Evolutionary conservation across 2,888 invertebrate species (phyloP), one percentile per base, ranked within the genome.

Genomic region (Pycnomerus fuliginosus): DNA sequence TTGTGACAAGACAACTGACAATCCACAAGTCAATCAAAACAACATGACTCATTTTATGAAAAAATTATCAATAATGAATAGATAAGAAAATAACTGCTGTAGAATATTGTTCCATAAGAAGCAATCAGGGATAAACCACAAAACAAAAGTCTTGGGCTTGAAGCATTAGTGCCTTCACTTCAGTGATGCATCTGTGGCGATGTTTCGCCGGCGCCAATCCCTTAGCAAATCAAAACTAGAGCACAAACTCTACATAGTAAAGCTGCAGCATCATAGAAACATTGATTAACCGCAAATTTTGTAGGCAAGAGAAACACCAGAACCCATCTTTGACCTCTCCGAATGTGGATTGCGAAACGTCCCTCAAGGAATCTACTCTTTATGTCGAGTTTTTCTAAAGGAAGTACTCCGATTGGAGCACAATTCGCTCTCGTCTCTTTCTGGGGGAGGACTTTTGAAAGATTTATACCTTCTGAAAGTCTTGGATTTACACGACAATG

Each of bases 321-420:
- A 90, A 68, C 82, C 85, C 38, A 77, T 82, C 46, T 90, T 88
- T 70, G 90, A 91, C 71, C 69, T 91, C 48, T 85, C 89, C 3
- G 84, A 84, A 53, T 91, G 91, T 71, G 81, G 83, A 63, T 72
- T 91, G 42, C 79, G 79, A 56, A 78, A 74, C 61, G 81, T 91
- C 37, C 90, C 91, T 23, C 75, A 83, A 45, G 88, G 89, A 47
- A 84, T 89, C 39, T 91, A 82, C 71, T 83, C 87, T 16, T 73
- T 89, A 44, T 90, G 90, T 69, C 84, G 85, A 71, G 89, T 91
- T 27, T 84, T 88, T 64, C 79, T 89, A 53, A 92, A 91, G 73
- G 83, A 86, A 63, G 72, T 74, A 46, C 69, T 89, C 52, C 77
- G 76, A 67, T 71, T 85, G 55, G 79, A 86, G 62, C 76, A 78